phyloP scores from a whole-genome alignment of 2,113 vertebrate species.

The Otocyon megalotis region DNA sequence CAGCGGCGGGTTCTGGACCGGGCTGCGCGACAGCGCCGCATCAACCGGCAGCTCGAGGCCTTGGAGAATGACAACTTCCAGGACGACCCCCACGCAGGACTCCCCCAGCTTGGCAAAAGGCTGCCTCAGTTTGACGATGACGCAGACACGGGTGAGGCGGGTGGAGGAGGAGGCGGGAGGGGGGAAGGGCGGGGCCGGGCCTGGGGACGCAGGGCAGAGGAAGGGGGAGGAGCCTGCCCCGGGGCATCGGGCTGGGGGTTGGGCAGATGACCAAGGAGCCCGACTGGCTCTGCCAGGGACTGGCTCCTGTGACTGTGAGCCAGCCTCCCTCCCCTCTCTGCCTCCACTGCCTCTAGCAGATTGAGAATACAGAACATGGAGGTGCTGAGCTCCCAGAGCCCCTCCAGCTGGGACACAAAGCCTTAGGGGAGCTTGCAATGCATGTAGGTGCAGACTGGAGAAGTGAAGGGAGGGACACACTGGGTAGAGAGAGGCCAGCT shows the following conservation, averaged over 20 bases:
- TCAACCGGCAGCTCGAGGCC: constrained; percentile 93
- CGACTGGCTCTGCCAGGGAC: not conserved
- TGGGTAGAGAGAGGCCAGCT: not conserved
- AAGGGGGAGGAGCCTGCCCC: not conserved
- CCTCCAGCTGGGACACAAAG: not conserved
- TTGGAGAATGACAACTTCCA: constrained; percentile 96
- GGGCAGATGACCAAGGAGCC: not conserved
- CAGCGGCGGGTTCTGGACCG: constrained; percentile 93
- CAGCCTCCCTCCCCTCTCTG: not conserved
- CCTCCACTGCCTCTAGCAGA: not conserved
- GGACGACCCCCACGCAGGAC: constrained; percentile 93
- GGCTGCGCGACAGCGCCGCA: constrained; percentile 91
- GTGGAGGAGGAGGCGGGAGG: too few species aligned
- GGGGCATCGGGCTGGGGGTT: too few species aligned
- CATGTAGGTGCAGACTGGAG: not conserved
- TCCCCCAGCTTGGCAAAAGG: constrained; percentile 90
- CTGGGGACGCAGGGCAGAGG: not conserved
- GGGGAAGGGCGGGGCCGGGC: too few species aligned
- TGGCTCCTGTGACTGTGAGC: not conserved
- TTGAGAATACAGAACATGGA: not conserved
- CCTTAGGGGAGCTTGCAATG: not conserved
- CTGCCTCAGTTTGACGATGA: constrained; percentile 94
- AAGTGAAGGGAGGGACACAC: not conserved
- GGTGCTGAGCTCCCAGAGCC: not conserved
- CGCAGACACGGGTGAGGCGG: constrained; percentile 88